These are phyloP conservation scores for Cavia aperea DNA, from an alignment of 2,113 vertebrate species.

Conservation along the genomic window DNA sequence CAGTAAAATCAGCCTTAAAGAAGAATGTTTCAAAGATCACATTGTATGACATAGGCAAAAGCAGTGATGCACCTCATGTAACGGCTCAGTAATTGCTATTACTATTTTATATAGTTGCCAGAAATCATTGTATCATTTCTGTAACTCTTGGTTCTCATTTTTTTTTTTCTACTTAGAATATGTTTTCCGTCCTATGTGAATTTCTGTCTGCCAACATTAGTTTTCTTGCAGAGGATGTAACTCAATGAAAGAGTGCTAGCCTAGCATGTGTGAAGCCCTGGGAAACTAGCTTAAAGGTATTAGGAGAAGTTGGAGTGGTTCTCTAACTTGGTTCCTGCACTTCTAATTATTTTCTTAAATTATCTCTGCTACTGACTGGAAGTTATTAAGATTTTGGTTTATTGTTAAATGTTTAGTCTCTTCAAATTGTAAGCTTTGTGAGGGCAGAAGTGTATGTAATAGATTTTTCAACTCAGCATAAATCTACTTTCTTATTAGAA, in stretches of 20 bases:
- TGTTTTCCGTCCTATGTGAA: neutral
- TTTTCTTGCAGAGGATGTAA: neutral
- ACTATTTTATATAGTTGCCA: neutral
- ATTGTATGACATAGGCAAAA: neutral
- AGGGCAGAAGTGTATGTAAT: neutral
- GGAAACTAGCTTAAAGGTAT: neutral
- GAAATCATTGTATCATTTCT: neutral
- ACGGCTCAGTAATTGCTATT: neutral
- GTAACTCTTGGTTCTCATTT: neutral
- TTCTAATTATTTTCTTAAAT: constrained; percentile 12
- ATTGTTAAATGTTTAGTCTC: constrained; percentile 20
- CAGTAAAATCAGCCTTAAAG: neutral
- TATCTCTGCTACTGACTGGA: neutral
- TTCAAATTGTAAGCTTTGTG: constrained; percentile 20
- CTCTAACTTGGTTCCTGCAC: neutral
- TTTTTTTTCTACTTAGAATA: constrained; percentile 9
- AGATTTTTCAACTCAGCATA: neutral
- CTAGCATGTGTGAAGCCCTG: neutral
- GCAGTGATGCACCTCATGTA: neutral
- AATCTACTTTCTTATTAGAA: constrained; percentile 32
- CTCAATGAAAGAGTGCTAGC: neutral
- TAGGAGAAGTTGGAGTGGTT: neutral
- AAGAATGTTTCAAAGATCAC: neutral
- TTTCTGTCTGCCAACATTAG: constrained; percentile 16
- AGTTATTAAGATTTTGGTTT: constrained; percentile 37